Evolutionary conservation across 2,888 invertebrate genomes (phyloP).

Genomic region (Spodoptera picta): DNA sequence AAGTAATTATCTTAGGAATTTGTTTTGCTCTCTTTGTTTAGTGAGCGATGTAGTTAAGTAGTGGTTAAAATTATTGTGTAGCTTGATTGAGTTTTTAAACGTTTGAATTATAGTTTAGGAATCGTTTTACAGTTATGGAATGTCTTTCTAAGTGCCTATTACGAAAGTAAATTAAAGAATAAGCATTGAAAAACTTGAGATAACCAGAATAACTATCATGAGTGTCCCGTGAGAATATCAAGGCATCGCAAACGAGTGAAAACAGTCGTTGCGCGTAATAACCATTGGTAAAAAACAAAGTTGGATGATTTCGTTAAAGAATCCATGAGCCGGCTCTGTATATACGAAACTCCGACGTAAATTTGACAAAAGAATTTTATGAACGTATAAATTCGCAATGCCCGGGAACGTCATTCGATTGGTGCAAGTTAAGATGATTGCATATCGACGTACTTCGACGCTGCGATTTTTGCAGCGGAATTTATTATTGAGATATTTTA

Average conservation of each 20-base stretch:
- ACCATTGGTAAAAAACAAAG: constrained; percentile 74
- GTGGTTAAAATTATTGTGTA: constrained; percentile 14
- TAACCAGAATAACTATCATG: constrained; percentile 5
- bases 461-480: constrained; percentile 4
- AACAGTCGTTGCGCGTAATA: constrained; percentile 71
- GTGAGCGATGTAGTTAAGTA: constrained; percentile 29
- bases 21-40: constrained; percentile 63
- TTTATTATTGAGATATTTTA: background rate
- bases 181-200: background rate
- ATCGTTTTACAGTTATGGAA: background rate
- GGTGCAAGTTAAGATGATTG: constrained; percentile 68
- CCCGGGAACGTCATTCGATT: constrained; percentile 71
- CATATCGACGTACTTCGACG: constrained; percentile 33
- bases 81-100: constrained; percentile 22
- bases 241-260: constrained; percentile 40
- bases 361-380: constrained; percentile 88
- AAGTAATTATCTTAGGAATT: constrained; percentile 77
- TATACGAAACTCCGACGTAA: constrained; percentile 82
- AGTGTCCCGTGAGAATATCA: constrained; percentile 40
- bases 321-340: constrained; percentile 71
- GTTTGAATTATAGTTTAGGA: background rate
- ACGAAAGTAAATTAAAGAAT: too few species aligned
- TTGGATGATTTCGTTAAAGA: constrained; percentile 83
- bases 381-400: constrained; percentile 86
- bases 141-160: too few species aligned